Evolutionary conservation across 2,797 vertebrate species (phyloP).

Genomic region (Takifugu ocellatus): DNA sequence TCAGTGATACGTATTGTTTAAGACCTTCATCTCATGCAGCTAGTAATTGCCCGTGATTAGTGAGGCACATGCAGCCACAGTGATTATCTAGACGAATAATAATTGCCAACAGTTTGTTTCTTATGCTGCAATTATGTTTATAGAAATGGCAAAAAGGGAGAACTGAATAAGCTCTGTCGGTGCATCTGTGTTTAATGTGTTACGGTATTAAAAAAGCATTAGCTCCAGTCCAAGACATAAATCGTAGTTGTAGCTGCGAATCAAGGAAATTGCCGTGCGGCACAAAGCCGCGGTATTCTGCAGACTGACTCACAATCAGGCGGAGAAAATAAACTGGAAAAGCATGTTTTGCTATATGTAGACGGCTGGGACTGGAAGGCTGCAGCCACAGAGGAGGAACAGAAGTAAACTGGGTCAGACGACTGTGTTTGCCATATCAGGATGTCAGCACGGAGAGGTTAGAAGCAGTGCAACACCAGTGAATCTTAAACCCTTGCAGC

Average conservation of each 20-base stretch:
- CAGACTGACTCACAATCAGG: slow-evolving; percentile 5
- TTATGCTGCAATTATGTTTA: slow-evolving; percentile 80
- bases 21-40: slow-evolving; percentile 69
- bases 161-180: slow-evolving; percentile 50
- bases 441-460: slow-evolving; percentile 32
- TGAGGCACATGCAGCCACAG: slow-evolving; percentile 71
- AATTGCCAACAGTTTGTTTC: slow-evolving; percentile 76
- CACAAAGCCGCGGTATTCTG: slow-evolving; percentile 15
- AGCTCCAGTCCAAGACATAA: background rate
- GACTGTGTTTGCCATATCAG: slow-evolving; percentile 51
- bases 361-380: slow-evolving; percentile 27
- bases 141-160: slow-evolving; percentile 62
- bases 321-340: slow-evolving; percentile 4
- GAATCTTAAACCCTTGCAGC: slow-evolving; percentile 10
- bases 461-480: slow-evolving; percentile 12
- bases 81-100: slow-evolving; percentile 80
- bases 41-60: slow-evolving; percentile 80
- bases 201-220: background rate
- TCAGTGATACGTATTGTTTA: slow-evolving; percentile 66
- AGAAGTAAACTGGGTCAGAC: slow-evolving; percentile 65
- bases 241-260: background rate
- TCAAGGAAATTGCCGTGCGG: slow-evolving; percentile 1
- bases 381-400: slow-evolving; percentile 44
- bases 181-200: slow-evolving; percentile 6
- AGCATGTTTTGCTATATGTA: slow-evolving; percentile 14